phyloP scores from a whole-genome alignment of 2,888 invertebrate genomes.

The Aphrophora alni region DNA sequence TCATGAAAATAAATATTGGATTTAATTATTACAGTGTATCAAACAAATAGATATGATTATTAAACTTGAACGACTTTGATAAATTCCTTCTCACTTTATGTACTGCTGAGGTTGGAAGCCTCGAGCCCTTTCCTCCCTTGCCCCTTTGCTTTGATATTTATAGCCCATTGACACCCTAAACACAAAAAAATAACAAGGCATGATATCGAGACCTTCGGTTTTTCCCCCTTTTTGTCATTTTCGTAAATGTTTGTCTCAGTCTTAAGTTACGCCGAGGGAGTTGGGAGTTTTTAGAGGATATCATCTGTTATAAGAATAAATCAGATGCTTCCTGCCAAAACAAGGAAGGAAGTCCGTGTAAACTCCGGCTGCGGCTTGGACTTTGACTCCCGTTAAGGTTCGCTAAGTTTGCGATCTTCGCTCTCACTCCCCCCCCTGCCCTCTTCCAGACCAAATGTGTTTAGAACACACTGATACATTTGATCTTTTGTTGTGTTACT shows the following conservation, averaged over 20 bases:
- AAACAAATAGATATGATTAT: too few species aligned
- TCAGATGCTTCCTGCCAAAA: constrained; percentile 11
- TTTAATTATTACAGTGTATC: too few species aligned
- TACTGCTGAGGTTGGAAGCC: too few species aligned
- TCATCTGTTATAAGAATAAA: constrained; percentile 28
- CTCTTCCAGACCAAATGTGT: too few species aligned
- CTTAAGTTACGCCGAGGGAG: background rate
- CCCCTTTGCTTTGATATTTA: constrained; percentile 14
- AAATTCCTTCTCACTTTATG: too few species aligned
- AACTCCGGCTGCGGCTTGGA: constrained; percentile 13
- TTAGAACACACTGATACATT: too few species aligned
- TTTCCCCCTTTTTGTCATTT: constrained; percentile 29
- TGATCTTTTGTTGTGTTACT: constrained; percentile 31
- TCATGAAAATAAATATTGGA: too few species aligned
- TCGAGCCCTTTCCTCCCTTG: background rate
- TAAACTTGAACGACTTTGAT: too few species aligned
- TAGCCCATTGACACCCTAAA: constrained; percentile 28
- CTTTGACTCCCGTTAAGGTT: background rate
- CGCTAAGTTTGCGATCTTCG: background rate
- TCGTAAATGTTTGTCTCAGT: constrained; percentile 19
- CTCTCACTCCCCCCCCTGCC: background rate
- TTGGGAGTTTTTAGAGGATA: constrained; percentile 18
- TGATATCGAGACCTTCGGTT: constrained; percentile 32
- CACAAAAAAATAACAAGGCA: constrained; percentile 19
- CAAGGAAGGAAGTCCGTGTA: constrained; percentile 29